Conservation (phyloP, 2,797 vertebrate genomes). For the Oceanodroma leucorhoa region DNA sequence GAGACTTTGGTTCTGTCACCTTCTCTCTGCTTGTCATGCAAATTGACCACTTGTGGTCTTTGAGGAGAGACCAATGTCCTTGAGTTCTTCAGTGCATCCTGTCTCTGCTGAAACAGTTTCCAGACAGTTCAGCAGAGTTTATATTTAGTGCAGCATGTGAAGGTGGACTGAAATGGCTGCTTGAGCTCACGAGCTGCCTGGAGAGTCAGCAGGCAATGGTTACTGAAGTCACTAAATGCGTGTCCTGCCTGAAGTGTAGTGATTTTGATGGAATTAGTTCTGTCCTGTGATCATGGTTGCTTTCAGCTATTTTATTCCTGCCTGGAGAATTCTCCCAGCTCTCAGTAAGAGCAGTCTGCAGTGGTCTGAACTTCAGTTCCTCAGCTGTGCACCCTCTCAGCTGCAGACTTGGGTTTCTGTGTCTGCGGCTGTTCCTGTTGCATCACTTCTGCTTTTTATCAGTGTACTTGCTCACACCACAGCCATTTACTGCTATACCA, state of each 20-base stretch:
- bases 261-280: not conserved
- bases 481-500: not conserved
- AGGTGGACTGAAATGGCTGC: slow-evolving; percentile 1
- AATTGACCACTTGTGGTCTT: not conserved
- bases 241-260: not conserved
- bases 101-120: not conserved
- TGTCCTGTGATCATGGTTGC: not conserved
- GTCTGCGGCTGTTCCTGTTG: not conserved
- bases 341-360: not conserved
- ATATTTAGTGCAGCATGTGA: not conserved
- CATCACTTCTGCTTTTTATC: slow-evolving; percentile 34
- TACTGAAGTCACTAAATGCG: not conserved
- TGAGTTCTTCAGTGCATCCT: not conserved
- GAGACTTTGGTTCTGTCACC: not conserved
- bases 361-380: not conserved
- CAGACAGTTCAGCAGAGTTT: slow-evolving; percentile 1
- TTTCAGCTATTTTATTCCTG: not conserved
- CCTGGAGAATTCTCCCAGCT: not conserved
- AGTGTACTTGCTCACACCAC: not conserved
- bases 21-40: not conserved
- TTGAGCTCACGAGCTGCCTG: not conserved
- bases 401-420: not conserved
- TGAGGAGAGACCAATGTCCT: not conserved
- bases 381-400: not conserved
- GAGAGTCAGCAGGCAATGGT: not conserved